Evolutionary conservation across 2,113 vertebrate species (phyloP).

Genomic region (Agapornis roseicollis): DNA sequence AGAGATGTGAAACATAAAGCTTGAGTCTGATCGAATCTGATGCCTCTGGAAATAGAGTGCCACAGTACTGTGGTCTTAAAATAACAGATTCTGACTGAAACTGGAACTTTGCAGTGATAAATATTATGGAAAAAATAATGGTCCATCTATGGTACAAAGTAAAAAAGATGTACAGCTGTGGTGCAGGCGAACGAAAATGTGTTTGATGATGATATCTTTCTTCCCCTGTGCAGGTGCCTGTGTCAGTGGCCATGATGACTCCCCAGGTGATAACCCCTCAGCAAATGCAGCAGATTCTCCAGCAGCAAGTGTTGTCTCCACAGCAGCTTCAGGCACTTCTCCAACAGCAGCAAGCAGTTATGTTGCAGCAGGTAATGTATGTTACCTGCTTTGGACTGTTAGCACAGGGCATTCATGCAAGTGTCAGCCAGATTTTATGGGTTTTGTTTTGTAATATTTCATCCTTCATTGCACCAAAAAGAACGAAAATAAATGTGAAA

Average conservation of each 20-base stretch:
- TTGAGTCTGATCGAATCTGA: constrained; percentile 48
- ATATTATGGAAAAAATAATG: constrained; percentile 30
- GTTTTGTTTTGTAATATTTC: neutral
- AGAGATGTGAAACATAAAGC: constrained; percentile 33
- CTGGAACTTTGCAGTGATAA: constrained; percentile 56
- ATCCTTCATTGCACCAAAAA: neutral
- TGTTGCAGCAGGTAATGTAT: constrained; percentile 96
- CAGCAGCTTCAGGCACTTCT: constrained; percentile 98
- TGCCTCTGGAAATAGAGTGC: constrained; percentile 53
- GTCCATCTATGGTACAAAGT: constrained; percentile 15
- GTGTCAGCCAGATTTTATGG: neutral
- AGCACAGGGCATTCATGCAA: neutral
- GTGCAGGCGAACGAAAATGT: neutral
- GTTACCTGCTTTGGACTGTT: constrained; percentile 79
- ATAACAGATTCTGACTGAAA: constrained; percentile 49
- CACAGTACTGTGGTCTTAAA: constrained; percentile 46
- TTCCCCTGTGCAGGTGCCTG: constrained; percentile 86
- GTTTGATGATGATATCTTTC: constrained; percentile 11
- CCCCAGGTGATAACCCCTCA: constrained; percentile 99
- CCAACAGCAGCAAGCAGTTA: constrained; percentile 97
- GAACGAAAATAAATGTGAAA: constrained; percentile 2
- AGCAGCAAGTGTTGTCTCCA: constrained; percentile 97
- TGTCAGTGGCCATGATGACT: constrained; percentile 99
- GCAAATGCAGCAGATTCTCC: constrained; percentile 99
- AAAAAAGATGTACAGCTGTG: neutral